These are phyloP conservation scores for Brachyistius frenatus DNA, from an alignment of 2,113 vertebrate species.

Conservation along the genomic window DNA sequence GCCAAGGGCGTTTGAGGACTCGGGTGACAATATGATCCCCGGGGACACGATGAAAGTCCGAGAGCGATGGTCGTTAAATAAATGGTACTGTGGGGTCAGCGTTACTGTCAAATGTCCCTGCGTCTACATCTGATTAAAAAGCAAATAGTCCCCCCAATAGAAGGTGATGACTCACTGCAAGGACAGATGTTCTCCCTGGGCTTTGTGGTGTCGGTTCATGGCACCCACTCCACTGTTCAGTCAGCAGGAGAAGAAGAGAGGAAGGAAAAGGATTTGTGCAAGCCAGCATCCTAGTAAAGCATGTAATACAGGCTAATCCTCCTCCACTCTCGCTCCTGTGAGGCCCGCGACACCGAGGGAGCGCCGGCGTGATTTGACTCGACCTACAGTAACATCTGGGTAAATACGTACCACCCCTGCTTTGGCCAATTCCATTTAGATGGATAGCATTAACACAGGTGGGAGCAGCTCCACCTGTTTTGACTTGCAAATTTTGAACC, in stretches of 20 bases:
- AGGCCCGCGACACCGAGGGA: constrained; percentile 32
- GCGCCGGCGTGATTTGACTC: constrained; percentile 17
- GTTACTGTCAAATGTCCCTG: constrained; percentile 27
- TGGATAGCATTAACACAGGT: constrained; percentile 39
- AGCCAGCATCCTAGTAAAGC: constrained; percentile 57
- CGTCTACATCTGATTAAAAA: constrained; percentile 60
- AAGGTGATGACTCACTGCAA: constrained; percentile 50
- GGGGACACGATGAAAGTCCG: constrained; percentile 32
- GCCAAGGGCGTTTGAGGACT: constrained; percentile 63
- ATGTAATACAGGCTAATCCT: constrained; percentile 71
- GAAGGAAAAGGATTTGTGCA: constrained; percentile 56
- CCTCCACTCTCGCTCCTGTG: constrained; percentile 42
- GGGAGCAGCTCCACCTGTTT: constrained; percentile 40
- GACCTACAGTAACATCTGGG: constrained; percentile 54
- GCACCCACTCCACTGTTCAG: constrained; percentile 29
- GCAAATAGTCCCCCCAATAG: constrained; percentile 41
- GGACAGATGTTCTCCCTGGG: constrained; percentile 50
- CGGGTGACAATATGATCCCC: constrained; percentile 60
- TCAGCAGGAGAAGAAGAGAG: constrained; percentile 42
- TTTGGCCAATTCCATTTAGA: constrained; percentile 35
- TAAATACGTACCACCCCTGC: constrained; percentile 43
- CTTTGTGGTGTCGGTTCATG: constrained; percentile 29
- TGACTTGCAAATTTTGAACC: constrained; percentile 36
- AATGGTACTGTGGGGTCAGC: constrained; percentile 52
- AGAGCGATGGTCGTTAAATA: constrained; percentile 59